phyloP scores from a whole-genome alignment of 2,113 vertebrate species.

The Muntiacus muntjak region DNA sequence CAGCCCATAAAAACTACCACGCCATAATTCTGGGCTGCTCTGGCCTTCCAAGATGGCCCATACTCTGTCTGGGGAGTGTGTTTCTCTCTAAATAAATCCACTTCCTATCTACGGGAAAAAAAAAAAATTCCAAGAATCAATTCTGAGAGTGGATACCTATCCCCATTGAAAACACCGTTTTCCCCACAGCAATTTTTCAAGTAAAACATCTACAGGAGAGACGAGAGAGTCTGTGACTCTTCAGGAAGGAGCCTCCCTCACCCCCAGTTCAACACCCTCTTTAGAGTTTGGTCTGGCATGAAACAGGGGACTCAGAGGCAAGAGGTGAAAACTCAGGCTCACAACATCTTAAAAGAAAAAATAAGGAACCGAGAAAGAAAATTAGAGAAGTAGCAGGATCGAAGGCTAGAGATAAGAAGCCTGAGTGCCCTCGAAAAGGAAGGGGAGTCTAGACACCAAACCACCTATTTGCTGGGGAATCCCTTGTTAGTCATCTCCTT shows the following conservation, averaged over 20 bases:
- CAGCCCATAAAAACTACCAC: neutral
- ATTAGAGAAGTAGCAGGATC: conserved; percentile 30
- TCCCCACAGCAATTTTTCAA: neutral
- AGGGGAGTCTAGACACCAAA: neutral
- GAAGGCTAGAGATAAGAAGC: neutral
- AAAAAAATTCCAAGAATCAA: neutral
- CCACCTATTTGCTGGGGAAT: neutral
- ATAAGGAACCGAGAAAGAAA: conserved; percentile 5
- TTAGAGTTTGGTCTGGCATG: neutral
- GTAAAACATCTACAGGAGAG: neutral
- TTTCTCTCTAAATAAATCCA: neutral
- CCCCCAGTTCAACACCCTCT: neutral
- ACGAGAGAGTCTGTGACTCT: neutral
- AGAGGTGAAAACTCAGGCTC: neutral
- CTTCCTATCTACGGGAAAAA: neutral
- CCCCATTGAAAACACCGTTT: neutral
- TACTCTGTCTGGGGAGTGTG: neutral
- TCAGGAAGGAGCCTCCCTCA: neutral
- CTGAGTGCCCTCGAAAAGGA: neutral
- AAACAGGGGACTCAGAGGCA: neutral
- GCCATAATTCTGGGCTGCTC: neutral
- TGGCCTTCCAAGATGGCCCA: neutral
- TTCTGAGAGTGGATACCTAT: neutral
- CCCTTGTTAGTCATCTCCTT: neutral
- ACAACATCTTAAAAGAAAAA: neutral